These are phyloP conservation scores for Ibidorhyncha struthersii DNA, from an alignment of 2,113 vertebrate genomes.

Conservation along the genomic window DNA sequence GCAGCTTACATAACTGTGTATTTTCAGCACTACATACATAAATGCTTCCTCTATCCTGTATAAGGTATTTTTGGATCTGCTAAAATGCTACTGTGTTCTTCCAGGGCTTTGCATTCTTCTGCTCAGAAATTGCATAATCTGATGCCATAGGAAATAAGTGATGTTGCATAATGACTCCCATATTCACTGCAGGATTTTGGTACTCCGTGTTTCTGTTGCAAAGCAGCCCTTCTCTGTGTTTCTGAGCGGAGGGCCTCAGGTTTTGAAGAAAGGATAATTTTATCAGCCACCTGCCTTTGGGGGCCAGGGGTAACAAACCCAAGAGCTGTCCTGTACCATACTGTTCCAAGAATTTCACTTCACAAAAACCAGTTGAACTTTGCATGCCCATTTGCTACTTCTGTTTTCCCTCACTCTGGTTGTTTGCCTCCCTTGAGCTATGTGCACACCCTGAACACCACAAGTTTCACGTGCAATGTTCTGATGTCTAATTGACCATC, in stretches of 20 bases:
- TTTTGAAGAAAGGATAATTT: not conserved
- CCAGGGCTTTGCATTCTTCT: conserved; percentile 56
- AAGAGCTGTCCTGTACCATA: not conserved
- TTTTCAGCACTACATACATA: conserved; percentile 32
- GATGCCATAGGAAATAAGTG: conserved; percentile 45
- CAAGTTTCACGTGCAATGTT: not conserved
- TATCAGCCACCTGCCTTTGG: not conserved
- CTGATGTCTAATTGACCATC: accelerated
- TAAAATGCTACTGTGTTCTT: conserved; percentile 45
- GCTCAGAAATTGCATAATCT: conserved; percentile 62
- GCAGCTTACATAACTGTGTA: conserved; percentile 26
- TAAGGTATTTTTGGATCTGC: conserved; percentile 60
- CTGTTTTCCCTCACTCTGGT: not conserved
- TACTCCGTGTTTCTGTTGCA: not conserved
- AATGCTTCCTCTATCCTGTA: conserved; percentile 31
- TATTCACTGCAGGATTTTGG: not conserved
- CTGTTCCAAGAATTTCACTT: not conserved
- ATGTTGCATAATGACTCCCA: conserved; percentile 45
- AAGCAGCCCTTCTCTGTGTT: not conserved
- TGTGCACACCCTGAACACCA: not conserved
- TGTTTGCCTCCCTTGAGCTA: accelerated
- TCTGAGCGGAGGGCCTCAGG: accelerated
- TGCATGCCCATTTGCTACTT: not conserved
- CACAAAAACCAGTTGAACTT: not conserved
- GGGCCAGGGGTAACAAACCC: not conserved